phyloP scores from a whole-genome alignment of 2,113 vertebrate species.

The Hymenochirus boettgeri region DNA sequence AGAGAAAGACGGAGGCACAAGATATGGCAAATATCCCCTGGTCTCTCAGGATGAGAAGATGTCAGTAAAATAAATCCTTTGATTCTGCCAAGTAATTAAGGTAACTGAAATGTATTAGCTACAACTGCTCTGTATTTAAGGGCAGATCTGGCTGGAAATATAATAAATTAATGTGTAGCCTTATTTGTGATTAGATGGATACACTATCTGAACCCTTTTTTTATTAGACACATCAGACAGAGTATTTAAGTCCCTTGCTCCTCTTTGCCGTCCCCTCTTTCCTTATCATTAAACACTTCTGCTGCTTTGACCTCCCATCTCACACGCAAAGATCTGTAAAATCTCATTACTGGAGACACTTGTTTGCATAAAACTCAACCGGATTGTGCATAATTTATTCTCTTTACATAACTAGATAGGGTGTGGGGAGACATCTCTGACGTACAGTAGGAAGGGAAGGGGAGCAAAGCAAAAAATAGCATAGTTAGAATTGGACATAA shows the following conservation, averaged over 20 bases:
- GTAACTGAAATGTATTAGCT: no score
- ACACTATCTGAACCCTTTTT: not conserved
- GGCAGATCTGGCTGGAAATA: no score
- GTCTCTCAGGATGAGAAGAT: not conserved
- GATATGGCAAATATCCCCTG: not conserved
- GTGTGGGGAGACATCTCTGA: not conserved
- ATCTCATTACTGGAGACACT: slow-evolving; percentile 23
- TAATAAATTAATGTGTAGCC: no score
- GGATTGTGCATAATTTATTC: slow-evolving; percentile 32
- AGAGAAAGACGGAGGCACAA: not conserved
- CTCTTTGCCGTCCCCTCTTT: not conserved
- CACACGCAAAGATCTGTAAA: slow-evolving; percentile 1
- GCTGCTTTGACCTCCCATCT: not conserved
- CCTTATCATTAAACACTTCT: not conserved
- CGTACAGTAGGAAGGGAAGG: not conserved
- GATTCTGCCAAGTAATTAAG: no score
- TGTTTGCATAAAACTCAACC: slow-evolving; percentile 26
- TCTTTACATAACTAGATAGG: slow-evolving; percentile 18
- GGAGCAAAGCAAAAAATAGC: not conserved
- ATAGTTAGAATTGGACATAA: not conserved
- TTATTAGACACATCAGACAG: not conserved
- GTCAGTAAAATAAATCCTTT: not conserved
- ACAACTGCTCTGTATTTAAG: no score
- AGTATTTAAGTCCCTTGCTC: not conserved
- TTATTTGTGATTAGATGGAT: not conserved